Base-by-base conservation (phyloP, 2,797 vertebrate genomes). In the Coccyzus lansbergi region DNA sequence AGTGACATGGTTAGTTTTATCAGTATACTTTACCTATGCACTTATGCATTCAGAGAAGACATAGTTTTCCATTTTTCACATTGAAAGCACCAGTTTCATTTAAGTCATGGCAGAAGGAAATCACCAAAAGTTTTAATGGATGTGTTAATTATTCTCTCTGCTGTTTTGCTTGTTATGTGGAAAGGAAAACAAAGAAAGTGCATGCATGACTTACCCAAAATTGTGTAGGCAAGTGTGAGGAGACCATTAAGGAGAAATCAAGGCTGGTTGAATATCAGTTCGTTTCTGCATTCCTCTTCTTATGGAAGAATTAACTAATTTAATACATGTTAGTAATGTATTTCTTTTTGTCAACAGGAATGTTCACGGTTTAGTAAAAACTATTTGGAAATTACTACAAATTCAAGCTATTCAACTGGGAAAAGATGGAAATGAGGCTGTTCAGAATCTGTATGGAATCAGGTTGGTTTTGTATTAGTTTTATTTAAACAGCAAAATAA, bases 351-450 rank as follows among this genome's bases (percentile, higher is more conserved):
- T 94, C 88, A 59, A 89, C 97, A 99, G 99, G 88, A 99, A 98
- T 79, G 97, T 98, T 53, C 98, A 99, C 26, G 99, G 99, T 48
- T 98, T 99, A 92, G 95, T 99, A n/a, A 99, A 98, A 96, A 98
- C 98, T 67, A 95, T 99, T 56, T 98, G 98, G 76, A 98, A 97
- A 78, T 97, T 99, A 83, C 97, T 99, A 31, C 98, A 98, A 85
- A 98, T 98, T 95, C 99, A 99, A 95, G 98, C 98, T 15, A 40
- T 98, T 90, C 98, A 98, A 38, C 84, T 94, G 90, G 96, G 75
- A 84, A 96, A 97, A 74, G 95, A 96, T 81, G 79, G 29, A 77
- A 94, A 96, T 26, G 68, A 92, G 7, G 52, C 79, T 70, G 97
- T 98, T 96, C 82, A 31, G 74, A 98, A 97, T 80, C 64, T 96